Conservation (phyloP, 1,140 invertebrate genomes). For the Drosophila funebris region DNA sequence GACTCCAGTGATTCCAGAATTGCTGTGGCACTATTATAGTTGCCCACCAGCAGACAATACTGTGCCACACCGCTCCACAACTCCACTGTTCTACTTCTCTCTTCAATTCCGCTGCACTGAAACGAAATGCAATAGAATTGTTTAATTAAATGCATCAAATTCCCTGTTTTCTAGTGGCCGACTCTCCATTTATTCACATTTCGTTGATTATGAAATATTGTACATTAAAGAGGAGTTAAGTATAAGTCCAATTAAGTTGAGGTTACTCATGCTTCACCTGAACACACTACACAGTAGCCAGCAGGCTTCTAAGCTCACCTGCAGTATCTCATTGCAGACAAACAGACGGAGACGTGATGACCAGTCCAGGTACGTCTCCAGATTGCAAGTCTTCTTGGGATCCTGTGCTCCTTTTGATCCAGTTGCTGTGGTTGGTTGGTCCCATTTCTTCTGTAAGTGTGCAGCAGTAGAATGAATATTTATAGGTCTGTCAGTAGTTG, state of each 20-base stretch:
- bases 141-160: no score
- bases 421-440: conserved; percentile 69
- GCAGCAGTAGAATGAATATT: neutral
- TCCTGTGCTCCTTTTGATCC: conserved; percentile 72
- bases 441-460: conserved; percentile 68
- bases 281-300: no score
- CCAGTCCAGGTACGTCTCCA: conserved; percentile 83
- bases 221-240: no score
- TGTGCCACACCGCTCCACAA: conserved; percentile 73
- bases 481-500: neutral
- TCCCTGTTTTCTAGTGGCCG: no score
- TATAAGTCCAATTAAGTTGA: no score
- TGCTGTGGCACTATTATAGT: conserved; percentile 78
- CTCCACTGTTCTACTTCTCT: conserved; percentile 66
- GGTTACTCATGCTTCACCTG: no score
- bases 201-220: neutral
- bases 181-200: no score
- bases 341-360: conserved; percentile 81
- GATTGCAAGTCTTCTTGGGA: conserved; percentile 82
- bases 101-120: conserved; percentile 74
- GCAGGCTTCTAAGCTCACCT: no score
- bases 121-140: conserved; percentile 30
- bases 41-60: conserved; percentile 71
- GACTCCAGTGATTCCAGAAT: conserved; percentile 79
- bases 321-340: conserved; percentile 83